Evolutionary conservation across 2,797 vertebrate genomes (phyloP).

Genomic region (Alca torda): DNA sequence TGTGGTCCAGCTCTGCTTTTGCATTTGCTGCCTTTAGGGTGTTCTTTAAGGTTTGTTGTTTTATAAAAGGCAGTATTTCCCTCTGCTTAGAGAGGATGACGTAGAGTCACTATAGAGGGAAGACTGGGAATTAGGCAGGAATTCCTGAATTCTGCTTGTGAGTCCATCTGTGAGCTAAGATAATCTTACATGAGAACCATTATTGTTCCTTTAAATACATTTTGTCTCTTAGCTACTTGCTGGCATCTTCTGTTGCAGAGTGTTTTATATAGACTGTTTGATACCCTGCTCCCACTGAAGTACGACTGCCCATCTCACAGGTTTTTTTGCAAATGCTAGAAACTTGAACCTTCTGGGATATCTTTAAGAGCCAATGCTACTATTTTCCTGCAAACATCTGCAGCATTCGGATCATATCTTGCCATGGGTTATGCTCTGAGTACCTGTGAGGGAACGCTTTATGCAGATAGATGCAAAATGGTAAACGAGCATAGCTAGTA

Average conservation of each 20-base stretch:
- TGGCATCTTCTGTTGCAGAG: background rate
- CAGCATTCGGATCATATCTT: background rate
- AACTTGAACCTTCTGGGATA: background rate
- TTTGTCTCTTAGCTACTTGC: background rate
- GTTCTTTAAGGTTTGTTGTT: background rate
- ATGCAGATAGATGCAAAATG: background rate
- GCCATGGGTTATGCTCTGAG: background rate
- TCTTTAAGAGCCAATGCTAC: background rate
- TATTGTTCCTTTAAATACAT: background rate
- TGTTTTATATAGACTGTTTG: background rate
- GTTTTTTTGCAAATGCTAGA: background rate
- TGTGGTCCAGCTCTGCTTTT: background rate
- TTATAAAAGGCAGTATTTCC: background rate
- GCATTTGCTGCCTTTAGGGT: background rate
- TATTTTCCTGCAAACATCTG: background rate
- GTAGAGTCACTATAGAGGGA: background rate
- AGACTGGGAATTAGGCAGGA: background rate
- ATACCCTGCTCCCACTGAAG: background rate
- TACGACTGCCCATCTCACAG: background rate
- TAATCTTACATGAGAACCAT: background rate
- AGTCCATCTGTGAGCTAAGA: background rate
- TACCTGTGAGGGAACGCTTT: background rate
- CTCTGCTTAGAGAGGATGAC: background rate
- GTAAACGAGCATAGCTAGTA: background rate
- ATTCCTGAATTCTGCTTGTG: background rate